A percentile compares a stretch with the other conserved stretches of the same genome.
These are phyloP conservation scores for Norana najaformis DNA, from an alignment of 2,888 invertebrate genomes.

Conservation along the genomic window DNA sequence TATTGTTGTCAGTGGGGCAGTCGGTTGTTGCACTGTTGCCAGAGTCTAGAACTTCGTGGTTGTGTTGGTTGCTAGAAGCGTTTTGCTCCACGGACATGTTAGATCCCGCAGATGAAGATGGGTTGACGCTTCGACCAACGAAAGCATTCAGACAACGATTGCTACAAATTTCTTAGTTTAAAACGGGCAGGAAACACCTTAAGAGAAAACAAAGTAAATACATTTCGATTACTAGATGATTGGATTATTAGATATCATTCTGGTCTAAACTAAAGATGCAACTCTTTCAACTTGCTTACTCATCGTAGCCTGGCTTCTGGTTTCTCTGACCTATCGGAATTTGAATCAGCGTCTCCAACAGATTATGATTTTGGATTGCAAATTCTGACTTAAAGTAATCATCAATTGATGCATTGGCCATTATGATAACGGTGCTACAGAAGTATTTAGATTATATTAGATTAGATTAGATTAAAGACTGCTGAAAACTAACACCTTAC, in stretches of 20 bases:
- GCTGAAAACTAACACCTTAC: too few species aligned
- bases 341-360: too few species aligned
- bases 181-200: background rate
- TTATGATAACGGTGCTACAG: too few species aligned
- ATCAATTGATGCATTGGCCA: too few species aligned
- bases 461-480: too few species aligned
- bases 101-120: background rate
- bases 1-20: background rate
- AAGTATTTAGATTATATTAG: too few species aligned
- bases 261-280: too few species aligned
- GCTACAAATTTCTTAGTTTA: background rate
- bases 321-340: too few species aligned
- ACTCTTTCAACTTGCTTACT: too few species aligned
- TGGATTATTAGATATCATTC: background rate
- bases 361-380: too few species aligned
- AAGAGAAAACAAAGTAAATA: background rate
- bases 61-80: background rate
- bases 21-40: background rate
- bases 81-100: constrained; percentile 4
- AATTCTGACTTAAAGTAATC: too few species aligned
- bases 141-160: background rate
- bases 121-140: background rate
- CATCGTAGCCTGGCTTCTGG: too few species aligned
- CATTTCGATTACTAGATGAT: background rate
- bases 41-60: background rate